These are phyloP conservation scores for Pilophorus perplexus DNA, from an alignment of 2,888 invertebrate genomes.

Conservation along the genomic window DNA sequence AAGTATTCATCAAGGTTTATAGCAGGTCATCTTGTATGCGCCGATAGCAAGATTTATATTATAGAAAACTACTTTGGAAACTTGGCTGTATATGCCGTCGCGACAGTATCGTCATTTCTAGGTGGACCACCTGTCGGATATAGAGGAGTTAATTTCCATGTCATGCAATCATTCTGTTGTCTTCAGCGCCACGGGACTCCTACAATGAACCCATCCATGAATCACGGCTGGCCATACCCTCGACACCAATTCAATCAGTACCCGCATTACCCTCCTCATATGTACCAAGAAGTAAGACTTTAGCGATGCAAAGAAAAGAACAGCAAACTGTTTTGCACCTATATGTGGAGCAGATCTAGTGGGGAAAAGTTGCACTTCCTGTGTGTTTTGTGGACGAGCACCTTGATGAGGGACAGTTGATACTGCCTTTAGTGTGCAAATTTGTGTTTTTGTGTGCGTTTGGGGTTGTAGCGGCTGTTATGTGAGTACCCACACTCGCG, in stretches of 20 bases:
- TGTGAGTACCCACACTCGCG: too few relatives aligned
- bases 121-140: too few relatives aligned
- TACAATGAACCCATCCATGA: too few relatives aligned
- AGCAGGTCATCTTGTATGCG: too few relatives aligned
- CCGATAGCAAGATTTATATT: too few relatives aligned
- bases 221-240: constrained; percentile 44
- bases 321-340: constrained; percentile 19
- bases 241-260: constrained; percentile 42
- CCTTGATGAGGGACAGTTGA: background rate
- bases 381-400: constrained; percentile 37
- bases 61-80: too few relatives aligned
- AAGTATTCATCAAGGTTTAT: too few relatives aligned
- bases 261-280: constrained; percentile 44
- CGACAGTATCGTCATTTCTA: too few relatives aligned
- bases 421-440: background rate
- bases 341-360: background rate
- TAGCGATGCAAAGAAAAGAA: constrained; percentile 20
- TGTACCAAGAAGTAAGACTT: constrained; percentile 44
- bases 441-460: constrained; percentile 18
- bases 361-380: constrained; percentile 17
- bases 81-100: too few relatives aligned
- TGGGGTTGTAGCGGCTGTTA: background rate
- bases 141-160: too few relatives aligned
- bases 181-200: constrained; percentile 43
- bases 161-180: constrained; percentile 40